Base-by-base conservation (phyloP, 2,888 invertebrate genomes). In the Meandrusa payeni region DNA sequence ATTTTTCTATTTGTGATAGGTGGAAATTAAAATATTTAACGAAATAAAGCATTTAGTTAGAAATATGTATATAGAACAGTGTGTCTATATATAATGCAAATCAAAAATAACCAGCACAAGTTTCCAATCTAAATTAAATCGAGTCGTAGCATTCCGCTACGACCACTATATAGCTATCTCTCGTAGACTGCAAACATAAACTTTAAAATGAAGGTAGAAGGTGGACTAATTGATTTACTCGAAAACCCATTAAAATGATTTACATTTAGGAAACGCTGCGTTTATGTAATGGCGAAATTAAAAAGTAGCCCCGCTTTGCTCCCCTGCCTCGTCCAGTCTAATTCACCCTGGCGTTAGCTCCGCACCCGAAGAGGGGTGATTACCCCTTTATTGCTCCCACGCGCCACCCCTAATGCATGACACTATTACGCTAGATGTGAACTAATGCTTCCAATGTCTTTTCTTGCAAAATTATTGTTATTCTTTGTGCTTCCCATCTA, bases 311-410 rank as follows among this genome's bases (percentile, higher is more conserved):
- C 43, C 62, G 66, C 68, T 46, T 9, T 32, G n/a, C 48, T 44
- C 59, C 54, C 38, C n/a, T 50, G 37, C 27, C 55, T 67, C 57
- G 51, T 22, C 48, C 64, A 61, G 60, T 46, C 50, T 41, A 53
- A 50, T 52, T 73, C 71, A 55, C 63, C 68, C 72, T 68, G 53
- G 68, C 65, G 68, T 55, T 55, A 54, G 61, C 64, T 39, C 45
- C 48, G 44, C 47, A 48, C 50, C 54, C 50, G 44, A 50, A 7
- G 36, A 42, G 74, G 78, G 82, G 76, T 74, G 80, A 81, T 80
- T 79, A 83, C 81, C 82, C 82, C 76, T 79, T 81, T 75, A 81
- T 80, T 75, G 75, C 74, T 72, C 76, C 76, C 80, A 65, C 64
- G 68, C 64, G 69, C 60, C 69, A 56, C 62, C 63, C 69, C 70